Evolutionary conservation across 2,888 invertebrate genomes (phyloP).

Genomic region (Agriopis leucophaearia): DNA sequence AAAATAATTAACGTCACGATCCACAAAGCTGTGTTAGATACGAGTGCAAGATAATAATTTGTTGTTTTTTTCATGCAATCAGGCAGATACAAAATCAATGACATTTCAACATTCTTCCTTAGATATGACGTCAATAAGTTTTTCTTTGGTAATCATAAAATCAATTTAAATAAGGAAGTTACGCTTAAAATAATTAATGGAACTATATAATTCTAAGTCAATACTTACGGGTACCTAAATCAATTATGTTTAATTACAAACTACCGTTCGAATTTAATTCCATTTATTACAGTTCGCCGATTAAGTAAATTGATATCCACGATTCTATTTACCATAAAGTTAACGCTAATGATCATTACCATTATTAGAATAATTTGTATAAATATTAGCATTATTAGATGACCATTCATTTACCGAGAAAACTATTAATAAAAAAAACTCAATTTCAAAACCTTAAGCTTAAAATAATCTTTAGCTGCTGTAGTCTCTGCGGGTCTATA

Average conservation of each 20-base stretch:
- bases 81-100: background rate
- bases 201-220: background rate
- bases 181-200: background rate
- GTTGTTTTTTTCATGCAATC: too few relatives aligned
- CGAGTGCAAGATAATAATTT: too few relatives aligned
- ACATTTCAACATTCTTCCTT: background rate
- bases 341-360: constrained; percentile 28
- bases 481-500: constrained; percentile 62
- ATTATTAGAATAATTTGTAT: constrained; percentile 48
- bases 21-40: background rate
- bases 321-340: constrained; percentile 29
- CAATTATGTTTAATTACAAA: constrained; percentile 13
- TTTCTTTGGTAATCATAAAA: background rate
- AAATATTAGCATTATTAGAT: constrained; percentile 49
- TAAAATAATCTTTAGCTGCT: constrained; percentile 20
- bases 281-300: constrained; percentile 18
- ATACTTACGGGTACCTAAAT: background rate
- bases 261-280: constrained; percentile 24
- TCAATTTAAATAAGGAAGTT: constrained; percentile 1
- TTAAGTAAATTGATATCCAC: constrained; percentile 27
- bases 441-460: constrained; percentile 47
- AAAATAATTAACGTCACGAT: constrained; percentile 33
- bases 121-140: background rate
- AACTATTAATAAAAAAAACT: constrained; percentile 48
- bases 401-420: constrained; percentile 53